phyloP scores from a whole-genome alignment of 2,888 invertebrate genomes.

The Marronus borbonicus region DNA sequence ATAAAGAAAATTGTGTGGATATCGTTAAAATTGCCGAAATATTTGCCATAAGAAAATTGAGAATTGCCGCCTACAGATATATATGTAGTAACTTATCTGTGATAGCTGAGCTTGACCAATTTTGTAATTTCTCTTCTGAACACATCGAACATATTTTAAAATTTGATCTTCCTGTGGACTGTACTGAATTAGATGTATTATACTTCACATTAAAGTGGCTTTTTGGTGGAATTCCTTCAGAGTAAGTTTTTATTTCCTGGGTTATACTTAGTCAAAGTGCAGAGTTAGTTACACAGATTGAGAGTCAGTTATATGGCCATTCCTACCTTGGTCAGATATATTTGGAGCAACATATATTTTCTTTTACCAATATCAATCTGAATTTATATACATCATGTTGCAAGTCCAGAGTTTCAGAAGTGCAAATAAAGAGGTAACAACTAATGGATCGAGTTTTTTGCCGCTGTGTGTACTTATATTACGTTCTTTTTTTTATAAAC shows the following conservation, averaged over 20 bases:
- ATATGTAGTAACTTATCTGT: slow-evolving; percentile 77
- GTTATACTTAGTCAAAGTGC: not conserved
- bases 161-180: slow-evolving; percentile 80
- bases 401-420: no score
- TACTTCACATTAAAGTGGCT: slow-evolving; percentile 77
- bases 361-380: no score
- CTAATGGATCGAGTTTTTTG: no score
- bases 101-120: slow-evolving; percentile 75
- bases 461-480: no score
- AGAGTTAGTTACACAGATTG: not conserved
- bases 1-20: slow-evolving; percentile 81
- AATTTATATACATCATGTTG: no score
- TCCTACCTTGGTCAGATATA: no score
- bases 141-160: slow-evolving; percentile 77
- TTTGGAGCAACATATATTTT: no score
- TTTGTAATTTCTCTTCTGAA: slow-evolving; percentile 74
- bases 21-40: slow-evolving; percentile 80
- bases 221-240: slow-evolving; percentile 67
- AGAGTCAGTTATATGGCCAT: no score
- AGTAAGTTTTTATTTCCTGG: slow-evolving; percentile 60
- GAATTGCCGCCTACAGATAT: slow-evolving; percentile 76
- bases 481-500: no score
- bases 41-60: slow-evolving; percentile 76
- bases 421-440: no score
- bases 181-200: slow-evolving; percentile 76